These are phyloP conservation scores for Platygyra sinensis DNA, from an alignment of 64 coral and sea anemone genomes.

Conservation along the genomic window DNA sequence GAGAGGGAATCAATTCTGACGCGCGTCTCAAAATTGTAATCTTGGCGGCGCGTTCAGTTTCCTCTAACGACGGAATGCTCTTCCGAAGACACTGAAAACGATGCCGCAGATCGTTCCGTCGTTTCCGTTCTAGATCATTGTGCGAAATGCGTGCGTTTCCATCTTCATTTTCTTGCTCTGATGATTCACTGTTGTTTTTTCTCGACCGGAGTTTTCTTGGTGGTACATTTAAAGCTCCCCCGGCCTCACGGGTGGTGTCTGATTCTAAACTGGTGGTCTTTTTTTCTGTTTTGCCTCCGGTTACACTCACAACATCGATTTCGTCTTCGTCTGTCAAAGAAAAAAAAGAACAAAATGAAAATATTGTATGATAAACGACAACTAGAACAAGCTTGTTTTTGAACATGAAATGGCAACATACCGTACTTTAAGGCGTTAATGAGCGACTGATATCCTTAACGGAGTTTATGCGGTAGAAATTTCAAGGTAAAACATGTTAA, in stretches of 20 bases:
- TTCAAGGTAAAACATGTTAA: not conserved
- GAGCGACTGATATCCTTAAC: no score
- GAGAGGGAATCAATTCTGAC: constrained; percentile 51
- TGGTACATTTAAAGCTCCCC: not conserved
- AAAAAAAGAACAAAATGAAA: not conserved
- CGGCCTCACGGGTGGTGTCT: not conserved
- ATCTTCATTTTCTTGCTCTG: constrained; percentile 35
- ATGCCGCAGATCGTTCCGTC: constrained; percentile 83
- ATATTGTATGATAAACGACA: not conserved
- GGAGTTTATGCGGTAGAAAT: no score
- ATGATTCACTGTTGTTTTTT: constrained; percentile 34
- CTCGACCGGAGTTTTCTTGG: constrained; percentile 20
- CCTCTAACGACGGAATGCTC: constrained; percentile 56
- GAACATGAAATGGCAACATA: no score
- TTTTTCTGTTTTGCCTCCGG: not conserved
- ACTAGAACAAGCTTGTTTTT: no score
- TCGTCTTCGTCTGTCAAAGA: constrained; percentile 61
- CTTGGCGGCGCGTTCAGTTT: constrained; percentile 75
- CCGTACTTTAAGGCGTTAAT: no score
- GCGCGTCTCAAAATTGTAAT: constrained; percentile 76
- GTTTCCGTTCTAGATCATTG: constrained; percentile 85
- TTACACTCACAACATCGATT: constrained; percentile 54
- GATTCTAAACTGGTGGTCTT: not conserved
- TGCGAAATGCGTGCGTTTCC: constrained; percentile 64
- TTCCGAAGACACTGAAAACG: constrained; percentile 60